A percentile compares a stretch with the other conserved stretches of the same genome.
Conservation (phyloP, 2,113 vertebrate species). For the Trochalopteron elliotii region DNA sequence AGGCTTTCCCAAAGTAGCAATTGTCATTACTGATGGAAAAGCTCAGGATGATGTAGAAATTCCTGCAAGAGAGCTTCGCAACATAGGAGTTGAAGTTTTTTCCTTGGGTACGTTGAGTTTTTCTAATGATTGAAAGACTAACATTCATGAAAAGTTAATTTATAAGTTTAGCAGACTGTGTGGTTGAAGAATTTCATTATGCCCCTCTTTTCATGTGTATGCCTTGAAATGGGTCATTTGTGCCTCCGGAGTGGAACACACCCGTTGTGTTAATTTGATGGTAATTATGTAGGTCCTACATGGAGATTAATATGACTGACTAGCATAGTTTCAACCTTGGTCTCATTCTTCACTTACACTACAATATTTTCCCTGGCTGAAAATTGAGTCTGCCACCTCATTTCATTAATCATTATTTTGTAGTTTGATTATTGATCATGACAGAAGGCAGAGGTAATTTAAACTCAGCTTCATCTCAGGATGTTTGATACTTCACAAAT, state of each 20-base stretch:
- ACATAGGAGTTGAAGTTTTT: conserved; percentile 92
- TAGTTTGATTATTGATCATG: not conserved
- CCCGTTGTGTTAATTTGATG: not conserved
- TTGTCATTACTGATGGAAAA: conserved; percentile 91
- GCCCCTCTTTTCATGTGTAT: not conserved
- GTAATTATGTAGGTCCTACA: not conserved
- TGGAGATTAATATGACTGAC: not conserved
- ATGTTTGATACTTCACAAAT: not conserved
- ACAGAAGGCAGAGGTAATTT: not conserved
- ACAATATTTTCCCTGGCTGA: not conserved
- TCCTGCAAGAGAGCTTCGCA: conserved; percentile 83
- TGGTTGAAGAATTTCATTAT: not conserved
- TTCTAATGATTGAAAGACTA: not conserved
- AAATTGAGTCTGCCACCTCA: not conserved
- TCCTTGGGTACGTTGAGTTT: conserved; percentile 82
- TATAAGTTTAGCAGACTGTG: not conserved
- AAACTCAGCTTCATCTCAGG: not conserved
- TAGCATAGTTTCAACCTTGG: not conserved
- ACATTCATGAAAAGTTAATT: not conserved
- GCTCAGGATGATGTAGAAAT: conserved; percentile 88
- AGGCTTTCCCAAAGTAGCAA: conserved; percentile 89
- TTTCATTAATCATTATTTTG: not conserved
- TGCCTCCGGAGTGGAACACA: not conserved
- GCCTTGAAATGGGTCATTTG: not conserved
- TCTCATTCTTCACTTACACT: not conserved